These are phyloP conservation scores for Darevskia mixta DNA, from an alignment of 2,797 vertebrate species.

Conservation along the genomic window DNA sequence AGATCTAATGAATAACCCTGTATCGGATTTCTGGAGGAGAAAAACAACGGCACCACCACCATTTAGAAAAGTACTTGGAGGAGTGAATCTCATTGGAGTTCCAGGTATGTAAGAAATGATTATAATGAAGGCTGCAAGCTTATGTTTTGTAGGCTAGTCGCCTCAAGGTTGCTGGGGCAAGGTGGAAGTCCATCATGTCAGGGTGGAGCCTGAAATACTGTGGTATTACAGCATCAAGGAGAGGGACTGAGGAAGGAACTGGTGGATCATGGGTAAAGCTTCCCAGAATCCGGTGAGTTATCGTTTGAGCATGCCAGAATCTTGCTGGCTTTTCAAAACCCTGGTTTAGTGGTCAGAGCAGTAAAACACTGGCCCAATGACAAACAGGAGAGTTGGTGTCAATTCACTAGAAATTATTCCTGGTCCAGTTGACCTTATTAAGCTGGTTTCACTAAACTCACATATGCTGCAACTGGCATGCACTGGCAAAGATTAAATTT, in stretches of 20 bases:
- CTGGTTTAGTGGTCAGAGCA: no score
- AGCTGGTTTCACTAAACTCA: no score
- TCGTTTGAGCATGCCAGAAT: not conserved
- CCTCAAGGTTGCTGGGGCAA: not conserved
- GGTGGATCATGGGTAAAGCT: not conserved
- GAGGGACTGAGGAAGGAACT: not conserved
- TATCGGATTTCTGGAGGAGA: no score
- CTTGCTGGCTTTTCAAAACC: not conserved
- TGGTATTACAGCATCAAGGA: not conserved
- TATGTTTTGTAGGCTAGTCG: slow-evolving; percentile 16
- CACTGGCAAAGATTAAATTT: no score
- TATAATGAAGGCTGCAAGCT: slow-evolving; percentile 56
- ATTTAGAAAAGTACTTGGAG: no score
- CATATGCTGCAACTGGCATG: no score
- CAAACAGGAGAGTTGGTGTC: no score
- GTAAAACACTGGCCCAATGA: no score
- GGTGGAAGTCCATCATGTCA: not conserved
- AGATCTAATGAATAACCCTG: not conserved
- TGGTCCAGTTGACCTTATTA: no score
- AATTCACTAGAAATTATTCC: no score
- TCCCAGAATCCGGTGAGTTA: not conserved
- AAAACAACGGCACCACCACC: no score
- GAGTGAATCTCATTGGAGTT: no score
- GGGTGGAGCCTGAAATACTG: not conserved
- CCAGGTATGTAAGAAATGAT: not conserved